Evolutionary conservation across 2,888 invertebrate genomes (phyloP), one percentile per base, ranked within the genome.

Genomic region (Cloeon dipterum): DNA sequence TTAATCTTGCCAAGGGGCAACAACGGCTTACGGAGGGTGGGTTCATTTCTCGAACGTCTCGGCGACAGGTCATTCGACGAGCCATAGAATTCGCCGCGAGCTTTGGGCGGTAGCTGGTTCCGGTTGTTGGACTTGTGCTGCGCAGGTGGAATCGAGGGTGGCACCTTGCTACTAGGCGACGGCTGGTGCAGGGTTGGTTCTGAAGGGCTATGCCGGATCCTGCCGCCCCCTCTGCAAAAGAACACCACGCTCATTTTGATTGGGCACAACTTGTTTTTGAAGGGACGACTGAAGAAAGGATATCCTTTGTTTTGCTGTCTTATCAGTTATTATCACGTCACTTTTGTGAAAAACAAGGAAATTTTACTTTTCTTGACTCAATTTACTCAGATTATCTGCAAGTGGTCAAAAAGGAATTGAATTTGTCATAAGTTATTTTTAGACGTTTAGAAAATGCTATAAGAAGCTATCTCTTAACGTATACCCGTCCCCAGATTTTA

Each of bases 131-230:
- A 8, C 13, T n/a, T n/a, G 5, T n/a, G n/a, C n/a, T n/a, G n/a
- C 7, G 5, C n/a, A 23, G 23, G 23, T 7, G 23, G 23, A 7
- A 29, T 16, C 16, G 29, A 14, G 5, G n/a, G 7, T 7, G 29
- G 29, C n/a, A n/a, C n/a, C n/a, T n/a, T n/a, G n/a, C n/a, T n/a
- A n/a, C 10, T 11, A 29, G 29, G 29, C 14, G 8, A 7, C 5
- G 13, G 13, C 44, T 55, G 52, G 41, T 57, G 54, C 35, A 62
- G 48, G 35, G 56, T 54, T 7, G 62, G 61, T 45, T 63, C 63
- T 37, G 61, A 61, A 2, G 61, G 61, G 46, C 62, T 60, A 46
- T 59, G 60, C 43, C 55, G 57, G 44, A 59, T 56, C 46, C 51
- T 57, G 50, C 54, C 62, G 48, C 59, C 58, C 55, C 58, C 60